Conservation (phyloP, 2,113 vertebrate genomes). For the Pongo pygmaeus region DNA sequence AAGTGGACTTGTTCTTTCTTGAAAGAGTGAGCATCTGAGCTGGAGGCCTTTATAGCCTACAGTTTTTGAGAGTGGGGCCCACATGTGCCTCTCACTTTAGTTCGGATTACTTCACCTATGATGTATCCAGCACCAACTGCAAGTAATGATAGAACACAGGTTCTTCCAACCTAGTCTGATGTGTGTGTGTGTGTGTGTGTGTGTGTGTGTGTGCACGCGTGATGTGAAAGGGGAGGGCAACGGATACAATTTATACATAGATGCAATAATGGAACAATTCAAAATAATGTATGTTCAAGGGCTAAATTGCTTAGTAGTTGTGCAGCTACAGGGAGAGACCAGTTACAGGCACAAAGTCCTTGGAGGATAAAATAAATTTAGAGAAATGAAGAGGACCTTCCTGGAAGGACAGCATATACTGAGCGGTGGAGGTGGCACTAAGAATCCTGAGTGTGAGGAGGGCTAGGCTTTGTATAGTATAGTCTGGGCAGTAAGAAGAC, state of each 20-base stretch:
- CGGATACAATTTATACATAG: neutral
- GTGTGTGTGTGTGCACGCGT: neutral
- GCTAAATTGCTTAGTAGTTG: neutral
- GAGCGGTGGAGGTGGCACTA: neutral
- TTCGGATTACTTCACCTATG: neutral
- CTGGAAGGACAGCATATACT: accelerated
- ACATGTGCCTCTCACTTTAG: neutral
- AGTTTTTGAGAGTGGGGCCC: neutral
- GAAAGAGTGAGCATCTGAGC: neutral
- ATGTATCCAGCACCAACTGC: neutral
- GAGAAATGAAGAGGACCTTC: neutral
- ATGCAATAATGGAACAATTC: neutral
- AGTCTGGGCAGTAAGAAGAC: neutral
- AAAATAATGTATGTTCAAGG: neutral
- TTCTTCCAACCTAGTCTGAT: too few species aligned
- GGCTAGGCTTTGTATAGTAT: accelerated
- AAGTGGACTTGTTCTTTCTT: neutral
- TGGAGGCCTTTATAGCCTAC: neutral
- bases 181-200: neutral
- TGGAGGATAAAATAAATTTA: neutral
- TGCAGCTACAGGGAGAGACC: neutral
- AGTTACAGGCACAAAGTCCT: neutral
- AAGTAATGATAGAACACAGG: neutral
- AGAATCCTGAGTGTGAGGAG: neutral
- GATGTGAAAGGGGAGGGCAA: neutral